Percentiles rank a stretch among this genome's conserved stretches.
These are phyloP conservation scores for Nycticorax nycticorax DNA, from an alignment of 2,113 vertebrate genomes.

Conservation along the genomic window DNA sequence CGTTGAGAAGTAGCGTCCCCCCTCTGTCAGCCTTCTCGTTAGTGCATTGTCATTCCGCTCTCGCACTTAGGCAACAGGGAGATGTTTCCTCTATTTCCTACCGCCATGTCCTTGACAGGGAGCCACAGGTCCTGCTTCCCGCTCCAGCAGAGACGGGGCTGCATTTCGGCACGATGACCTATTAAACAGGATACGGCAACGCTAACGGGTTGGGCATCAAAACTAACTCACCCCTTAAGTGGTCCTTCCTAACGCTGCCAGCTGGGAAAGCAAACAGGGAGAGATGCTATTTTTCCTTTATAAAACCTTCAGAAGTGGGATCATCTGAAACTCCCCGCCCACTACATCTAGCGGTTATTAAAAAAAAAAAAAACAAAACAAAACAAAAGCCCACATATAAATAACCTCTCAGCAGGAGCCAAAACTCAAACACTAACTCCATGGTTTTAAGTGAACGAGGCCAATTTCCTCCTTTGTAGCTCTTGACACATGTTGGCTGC, in stretches of 20 bases:
- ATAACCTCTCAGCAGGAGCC: slow-evolving; percentile 75
- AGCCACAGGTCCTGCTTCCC: not conserved
- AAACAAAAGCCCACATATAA: slow-evolving; percentile 61
- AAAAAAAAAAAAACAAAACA: not conserved
- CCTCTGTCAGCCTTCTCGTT: not conserved
- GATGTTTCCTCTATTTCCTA: not conserved
- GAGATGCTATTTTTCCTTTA: slow-evolving; percentile 14
- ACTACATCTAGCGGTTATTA: slow-evolving; percentile 14
- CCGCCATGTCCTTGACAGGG: not conserved
- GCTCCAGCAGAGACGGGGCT: not conserved
- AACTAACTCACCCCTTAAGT: not conserved
- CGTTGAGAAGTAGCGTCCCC: fast-evolving
- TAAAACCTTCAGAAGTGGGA: slow-evolving; percentile 21
- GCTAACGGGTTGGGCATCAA: not conserved
- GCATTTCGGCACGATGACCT: not conserved
- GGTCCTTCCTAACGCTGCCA: slow-evolving; percentile 14
- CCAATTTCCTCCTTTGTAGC: slow-evolving; percentile 80
- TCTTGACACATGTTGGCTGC: slow-evolving; percentile 75
- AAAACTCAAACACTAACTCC: slow-evolving; percentile 75
- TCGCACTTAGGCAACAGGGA: fast-evolving
- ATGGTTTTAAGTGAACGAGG: slow-evolving; percentile 73
- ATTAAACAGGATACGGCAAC: not conserved
- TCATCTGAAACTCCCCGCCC: slow-evolving; percentile 21
- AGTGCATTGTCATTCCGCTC: fast-evolving
- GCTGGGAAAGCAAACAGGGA: slow-evolving; percentile 33